A percentile compares a stretch with the other conserved stretches of the same genome.
Conservation (phyloP, 1,140 invertebrate genomes). For the Camponotus pennsylvanicus region DNA sequence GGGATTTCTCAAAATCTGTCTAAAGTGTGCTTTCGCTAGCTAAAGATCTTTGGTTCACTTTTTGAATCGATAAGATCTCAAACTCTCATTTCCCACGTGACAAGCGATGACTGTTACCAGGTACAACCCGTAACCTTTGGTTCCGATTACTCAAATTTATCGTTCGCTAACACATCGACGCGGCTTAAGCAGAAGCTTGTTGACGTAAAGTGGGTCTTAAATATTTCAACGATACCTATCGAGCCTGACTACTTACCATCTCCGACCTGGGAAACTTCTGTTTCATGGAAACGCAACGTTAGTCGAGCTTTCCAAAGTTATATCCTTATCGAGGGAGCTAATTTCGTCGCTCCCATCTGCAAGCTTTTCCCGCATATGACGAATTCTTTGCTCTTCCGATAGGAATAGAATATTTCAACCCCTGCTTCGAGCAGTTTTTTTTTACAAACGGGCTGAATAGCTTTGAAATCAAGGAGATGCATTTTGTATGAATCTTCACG, state of each 20-base stretch:
- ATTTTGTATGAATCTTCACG: neutral
- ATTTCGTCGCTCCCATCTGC: constrained; percentile 10
- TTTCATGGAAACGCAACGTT: constrained; percentile 71
- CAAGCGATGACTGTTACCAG: neutral
- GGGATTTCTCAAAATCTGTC: constrained; percentile 5
- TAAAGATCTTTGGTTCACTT: neutral
- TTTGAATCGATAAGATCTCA: neutral
- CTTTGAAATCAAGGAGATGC: constrained; percentile 25
- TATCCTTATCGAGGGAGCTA: constrained; percentile 42
- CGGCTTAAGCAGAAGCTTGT: constrained; percentile 56
- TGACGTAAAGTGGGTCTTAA: constrained; percentile 68
- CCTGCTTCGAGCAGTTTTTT: neutral
- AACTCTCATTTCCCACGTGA: constrained; percentile 26
- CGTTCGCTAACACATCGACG: constrained; percentile 32
- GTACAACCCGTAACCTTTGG: constrained; percentile 13
- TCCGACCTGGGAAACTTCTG: constrained; percentile 71
- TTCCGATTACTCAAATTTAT: constrained; percentile 55
- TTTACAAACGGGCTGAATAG: neutral
- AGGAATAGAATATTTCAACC: neutral
- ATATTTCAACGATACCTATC: constrained; percentile 72
- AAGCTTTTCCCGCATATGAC: neutral
- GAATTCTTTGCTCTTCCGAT: constrained; percentile 9
- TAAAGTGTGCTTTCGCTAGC: no score
- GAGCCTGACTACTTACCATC: constrained; percentile 74
- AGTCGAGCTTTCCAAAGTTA: constrained; percentile 65